Conservation (phyloP, 1,140 invertebrate species). For the Coelopa frigida region DNA sequence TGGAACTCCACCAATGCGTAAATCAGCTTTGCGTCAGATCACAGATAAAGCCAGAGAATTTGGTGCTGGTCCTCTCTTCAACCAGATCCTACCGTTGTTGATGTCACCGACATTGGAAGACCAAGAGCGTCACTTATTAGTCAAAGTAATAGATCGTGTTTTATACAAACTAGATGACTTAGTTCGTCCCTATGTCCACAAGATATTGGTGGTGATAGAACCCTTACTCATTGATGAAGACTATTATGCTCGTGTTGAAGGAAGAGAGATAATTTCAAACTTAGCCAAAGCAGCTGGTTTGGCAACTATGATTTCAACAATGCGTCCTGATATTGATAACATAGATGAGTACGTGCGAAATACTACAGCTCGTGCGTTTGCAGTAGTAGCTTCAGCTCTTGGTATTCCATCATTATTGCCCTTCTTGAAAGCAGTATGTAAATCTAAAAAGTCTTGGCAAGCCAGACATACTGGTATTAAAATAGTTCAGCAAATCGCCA, state of each 20-base stretch:
- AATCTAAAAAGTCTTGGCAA: constrained; percentile 99
- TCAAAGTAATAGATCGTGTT: constrained; percentile 98
- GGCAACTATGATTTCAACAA: constrained; percentile 99
- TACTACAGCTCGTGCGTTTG: constrained; percentile 97
- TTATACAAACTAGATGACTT: constrained; percentile 98
- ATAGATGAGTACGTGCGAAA: constrained; percentile 99
- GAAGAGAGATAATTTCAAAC: constrained; percentile 99
- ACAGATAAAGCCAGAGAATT: constrained; percentile 98
- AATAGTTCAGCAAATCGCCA: constrained; percentile 99
- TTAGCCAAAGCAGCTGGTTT: constrained; percentile 98
- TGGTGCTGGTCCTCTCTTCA: constrained; percentile 96
- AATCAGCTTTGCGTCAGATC: constrained; percentile 94
- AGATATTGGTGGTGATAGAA: constrained; percentile 99
- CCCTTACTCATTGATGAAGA: constrained; percentile 99
- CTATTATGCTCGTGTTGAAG: constrained; percentile 99
- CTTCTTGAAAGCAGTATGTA: constrained; percentile 98
- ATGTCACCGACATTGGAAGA: constrained; percentile 99
- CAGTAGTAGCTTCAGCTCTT: constrained; percentile 96
- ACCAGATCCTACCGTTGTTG: constrained; percentile 95
- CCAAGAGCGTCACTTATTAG: constrained; percentile 97
- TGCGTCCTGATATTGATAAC: constrained; percentile 99
- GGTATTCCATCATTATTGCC: constrained; percentile 97
- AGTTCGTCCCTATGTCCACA: constrained; percentile 98
- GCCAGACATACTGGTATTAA: constrained; percentile 99
- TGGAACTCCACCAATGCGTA: constrained; percentile 98